A percentile compares a stretch with the other conserved stretches of the same genome.
Evolutionary conservation across 2,797 vertebrate species (phyloP).

Genomic region (Anguilla obscura): DNA sequence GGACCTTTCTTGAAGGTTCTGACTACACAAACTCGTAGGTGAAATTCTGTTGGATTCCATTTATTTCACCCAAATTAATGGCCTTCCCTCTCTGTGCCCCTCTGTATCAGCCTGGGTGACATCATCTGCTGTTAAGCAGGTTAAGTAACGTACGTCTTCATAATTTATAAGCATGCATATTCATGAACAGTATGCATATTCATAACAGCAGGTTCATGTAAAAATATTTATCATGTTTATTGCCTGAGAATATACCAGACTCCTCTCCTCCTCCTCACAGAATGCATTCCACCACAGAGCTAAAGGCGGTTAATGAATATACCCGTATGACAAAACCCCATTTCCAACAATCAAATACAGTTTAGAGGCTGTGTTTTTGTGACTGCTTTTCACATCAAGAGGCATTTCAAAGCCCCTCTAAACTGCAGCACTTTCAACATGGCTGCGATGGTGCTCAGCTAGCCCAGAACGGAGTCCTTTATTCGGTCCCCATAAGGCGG

Average conservation of each 20-base stretch:
- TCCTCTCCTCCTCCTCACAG: no score
- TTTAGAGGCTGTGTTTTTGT: not conserved
- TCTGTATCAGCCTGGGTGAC: not conserved
- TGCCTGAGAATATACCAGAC: no score
- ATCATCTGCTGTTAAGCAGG: not conserved
- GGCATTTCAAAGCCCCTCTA: not conserved
- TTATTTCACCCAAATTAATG: not conserved
- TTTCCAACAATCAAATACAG: not conserved
- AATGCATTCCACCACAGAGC: not conserved
- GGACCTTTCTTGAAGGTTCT: not conserved
- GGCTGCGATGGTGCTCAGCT: not conserved
- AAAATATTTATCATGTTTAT: no score
- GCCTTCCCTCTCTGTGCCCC: not conserved
- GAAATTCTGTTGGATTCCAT: not conserved
- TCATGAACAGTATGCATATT: not conserved
- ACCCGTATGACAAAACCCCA: not conserved
- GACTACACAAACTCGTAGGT: not conserved
- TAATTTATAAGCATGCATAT: not conserved
- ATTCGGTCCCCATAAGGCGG: not conserved
- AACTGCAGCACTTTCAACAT: not conserved
- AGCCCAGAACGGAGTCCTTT: not conserved
- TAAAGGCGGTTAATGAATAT: not conserved
- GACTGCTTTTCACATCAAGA: slow-evolving; percentile 16
- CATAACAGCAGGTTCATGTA: no score
- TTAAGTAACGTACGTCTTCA: not conserved